Evolutionary conservation across 2,797 vertebrate genomes (phyloP).

Genomic region (Rhinophrynus dorsalis): DNA sequence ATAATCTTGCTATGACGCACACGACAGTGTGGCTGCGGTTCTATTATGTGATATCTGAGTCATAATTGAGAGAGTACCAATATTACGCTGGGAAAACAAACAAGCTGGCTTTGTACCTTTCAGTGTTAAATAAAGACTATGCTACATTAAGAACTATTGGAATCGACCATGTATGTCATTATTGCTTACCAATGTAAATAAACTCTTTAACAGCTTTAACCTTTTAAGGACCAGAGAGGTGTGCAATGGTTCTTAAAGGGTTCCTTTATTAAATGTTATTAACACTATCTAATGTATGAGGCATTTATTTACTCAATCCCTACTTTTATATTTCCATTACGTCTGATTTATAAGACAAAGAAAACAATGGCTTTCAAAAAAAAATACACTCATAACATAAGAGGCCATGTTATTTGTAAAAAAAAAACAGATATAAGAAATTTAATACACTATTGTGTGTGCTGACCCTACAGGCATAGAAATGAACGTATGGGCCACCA

Average conservation of each 20-base stretch:
- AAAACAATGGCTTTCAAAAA: not conserved
- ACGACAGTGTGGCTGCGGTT: conserved; percentile 19
- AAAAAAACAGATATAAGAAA: no score
- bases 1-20: conserved; percentile 43
- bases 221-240: no score
- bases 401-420: no score
- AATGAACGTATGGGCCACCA: no score
- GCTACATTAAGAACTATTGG: not conserved
- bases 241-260: no score
- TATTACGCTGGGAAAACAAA: conserved; percentile 54
- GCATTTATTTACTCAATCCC: no score
- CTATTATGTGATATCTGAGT: conserved; percentile 55
- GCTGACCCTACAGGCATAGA: no score
- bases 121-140: not conserved
- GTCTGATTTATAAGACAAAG: not conserved
- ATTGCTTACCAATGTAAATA: not conserved
- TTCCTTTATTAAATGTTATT: no score
- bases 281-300: no score
- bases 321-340: not conserved
- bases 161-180: not conserved
- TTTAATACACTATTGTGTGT: no score
- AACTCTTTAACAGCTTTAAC: no score
- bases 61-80: conserved; percentile 56
- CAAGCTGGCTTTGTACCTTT: conserved; percentile 31
- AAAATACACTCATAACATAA: no score